Conservation (phyloP, 2,797 vertebrate species). For the Coracias cyanogaster region DNA sequence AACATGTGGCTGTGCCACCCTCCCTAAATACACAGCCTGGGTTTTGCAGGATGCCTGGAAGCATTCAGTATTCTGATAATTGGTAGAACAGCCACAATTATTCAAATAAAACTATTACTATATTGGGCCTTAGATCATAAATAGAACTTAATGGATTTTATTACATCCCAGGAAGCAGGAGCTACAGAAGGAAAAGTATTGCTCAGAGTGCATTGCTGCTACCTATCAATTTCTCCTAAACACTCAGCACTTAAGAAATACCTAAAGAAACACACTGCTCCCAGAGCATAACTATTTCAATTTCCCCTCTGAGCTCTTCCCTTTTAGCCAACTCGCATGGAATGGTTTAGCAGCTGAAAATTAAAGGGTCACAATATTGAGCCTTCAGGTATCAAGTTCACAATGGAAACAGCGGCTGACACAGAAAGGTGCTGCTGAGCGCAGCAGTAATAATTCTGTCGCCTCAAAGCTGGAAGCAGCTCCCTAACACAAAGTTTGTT, state of each 20-base stretch:
- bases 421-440: slow-evolving; percentile 12
- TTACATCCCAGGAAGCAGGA: slow-evolving; percentile 59
- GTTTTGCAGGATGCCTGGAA: not conserved
- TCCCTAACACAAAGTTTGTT: slow-evolving; percentile 38
- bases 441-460: not conserved
- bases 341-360: slow-evolving; percentile 58
- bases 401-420: slow-evolving; percentile 62
- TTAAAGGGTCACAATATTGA: slow-evolving; percentile 73
- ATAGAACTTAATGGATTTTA: slow-evolving; percentile 72
- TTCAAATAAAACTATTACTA: slow-evolving; percentile 66
- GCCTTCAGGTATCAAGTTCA: slow-evolving; percentile 57
- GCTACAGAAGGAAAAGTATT: slow-evolving; percentile 48
- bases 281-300: slow-evolving; percentile 9
- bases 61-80: not conserved
- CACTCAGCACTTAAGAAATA: slow-evolving; percentile 68
- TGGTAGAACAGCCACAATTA: slow-evolving; percentile 42
- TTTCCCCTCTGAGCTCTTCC: slow-evolving; percentile 53
- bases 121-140: slow-evolving; percentile 41
- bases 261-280: slow-evolving; percentile 34
- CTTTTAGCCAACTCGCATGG: not conserved
- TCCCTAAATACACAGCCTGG: not conserved
- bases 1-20: not conserved
- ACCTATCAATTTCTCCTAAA: slow-evolving; percentile 71
- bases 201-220: slow-evolving; percentile 25
- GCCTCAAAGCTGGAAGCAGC: slow-evolving; percentile 49